Percentiles rank a stretch among this genome's conserved stretches.
phyloP scores from a whole-genome alignment of 2,113 vertebrate genomes.

The Pseudolaguvia tuberculata region DNA sequence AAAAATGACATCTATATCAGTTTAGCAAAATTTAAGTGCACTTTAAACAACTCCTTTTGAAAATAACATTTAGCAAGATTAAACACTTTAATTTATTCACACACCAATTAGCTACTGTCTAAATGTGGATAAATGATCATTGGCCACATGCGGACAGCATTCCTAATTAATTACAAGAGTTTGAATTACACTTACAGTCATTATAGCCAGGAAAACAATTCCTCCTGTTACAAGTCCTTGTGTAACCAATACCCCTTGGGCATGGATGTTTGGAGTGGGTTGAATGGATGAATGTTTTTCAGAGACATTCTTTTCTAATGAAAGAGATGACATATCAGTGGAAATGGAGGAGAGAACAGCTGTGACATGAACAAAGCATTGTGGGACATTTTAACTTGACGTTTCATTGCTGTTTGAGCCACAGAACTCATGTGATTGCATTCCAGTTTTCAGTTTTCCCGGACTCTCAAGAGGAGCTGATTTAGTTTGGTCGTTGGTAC shows the following conservation, averaged over 20 bases:
- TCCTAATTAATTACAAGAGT: conserved; percentile 97
- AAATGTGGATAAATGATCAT: conserved; percentile 83
- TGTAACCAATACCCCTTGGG: conserved; percentile 88
- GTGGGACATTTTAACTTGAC: conserved; percentile 86
- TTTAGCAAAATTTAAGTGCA: not conserved
- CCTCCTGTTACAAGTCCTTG: conserved; percentile 77
- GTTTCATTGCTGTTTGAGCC: conserved; percentile 74
- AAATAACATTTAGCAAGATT: conserved; percentile 21
- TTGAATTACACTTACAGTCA: conserved; percentile 91
- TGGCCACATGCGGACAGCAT: conserved; percentile 84
- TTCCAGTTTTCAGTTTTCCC: conserved; percentile 56
- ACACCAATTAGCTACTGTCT: conserved; percentile 81
- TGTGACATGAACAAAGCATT: conserved; percentile 48
- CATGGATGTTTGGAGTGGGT: conserved; percentile 83
- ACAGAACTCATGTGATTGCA: conserved; percentile 62
- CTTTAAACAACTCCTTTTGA: not conserved
- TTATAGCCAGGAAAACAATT: conserved; percentile 81
- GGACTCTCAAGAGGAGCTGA: conserved; percentile 65
- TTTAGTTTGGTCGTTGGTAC: conserved; percentile 71
- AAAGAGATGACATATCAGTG: conserved; percentile 59
- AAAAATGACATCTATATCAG: not conserved
- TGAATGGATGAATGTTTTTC: conserved; percentile 77
- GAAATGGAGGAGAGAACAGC: conserved; percentile 45
- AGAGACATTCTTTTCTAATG: conserved; percentile 84
- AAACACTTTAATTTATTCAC: conserved; percentile 65